Conservation (phyloP, 2,888 invertebrate species). For the Azorinus chamasolen region DNA sequence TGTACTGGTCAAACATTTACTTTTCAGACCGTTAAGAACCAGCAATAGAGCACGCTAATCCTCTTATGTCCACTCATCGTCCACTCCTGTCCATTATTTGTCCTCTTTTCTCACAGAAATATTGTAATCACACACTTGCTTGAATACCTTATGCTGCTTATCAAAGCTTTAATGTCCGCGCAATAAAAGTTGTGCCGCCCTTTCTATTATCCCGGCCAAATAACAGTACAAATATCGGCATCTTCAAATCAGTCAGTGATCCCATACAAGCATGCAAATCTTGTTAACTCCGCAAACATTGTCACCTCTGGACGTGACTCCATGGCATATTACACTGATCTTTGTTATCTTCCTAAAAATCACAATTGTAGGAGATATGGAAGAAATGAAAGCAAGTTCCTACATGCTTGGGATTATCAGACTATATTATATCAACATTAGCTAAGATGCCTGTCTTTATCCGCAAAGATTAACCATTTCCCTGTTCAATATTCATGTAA, state of each 20-base stretch:
- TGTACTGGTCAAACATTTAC: slow-evolving; percentile 47
- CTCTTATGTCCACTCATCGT: slow-evolving; percentile 46
- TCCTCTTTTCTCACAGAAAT: slow-evolving; percentile 46
- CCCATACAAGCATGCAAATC: slow-evolving; percentile 5
- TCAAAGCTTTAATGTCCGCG: slow-evolving; percentile 13
- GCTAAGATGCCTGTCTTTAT: too few species aligned
- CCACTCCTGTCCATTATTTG: slow-evolving; percentile 46
- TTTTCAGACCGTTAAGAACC: slow-evolving; percentile 13
- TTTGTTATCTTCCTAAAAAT: too few species aligned
- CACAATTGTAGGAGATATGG: too few species aligned
- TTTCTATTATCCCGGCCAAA: background rate
- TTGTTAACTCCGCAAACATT: slow-evolving; percentile 5
- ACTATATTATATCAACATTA: too few species aligned
- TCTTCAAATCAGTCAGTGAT: slow-evolving; percentile 1
- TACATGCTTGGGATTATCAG: too few species aligned
- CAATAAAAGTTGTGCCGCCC: background rate
- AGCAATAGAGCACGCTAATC: slow-evolving; percentile 42
- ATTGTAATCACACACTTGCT: slow-evolving; percentile 14
- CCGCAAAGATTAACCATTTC: too few species aligned
- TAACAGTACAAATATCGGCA: slow-evolving; percentile 8
- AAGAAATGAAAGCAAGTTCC: too few species aligned
- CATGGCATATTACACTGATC: too few species aligned
- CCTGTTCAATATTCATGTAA: too few species aligned
- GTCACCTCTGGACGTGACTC: too few species aligned
- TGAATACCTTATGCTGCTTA: slow-evolving; percentile 35